phyloP scores from a whole-genome alignment of 2,888 invertebrate species.

The Habrosyne pyritoides region DNA sequence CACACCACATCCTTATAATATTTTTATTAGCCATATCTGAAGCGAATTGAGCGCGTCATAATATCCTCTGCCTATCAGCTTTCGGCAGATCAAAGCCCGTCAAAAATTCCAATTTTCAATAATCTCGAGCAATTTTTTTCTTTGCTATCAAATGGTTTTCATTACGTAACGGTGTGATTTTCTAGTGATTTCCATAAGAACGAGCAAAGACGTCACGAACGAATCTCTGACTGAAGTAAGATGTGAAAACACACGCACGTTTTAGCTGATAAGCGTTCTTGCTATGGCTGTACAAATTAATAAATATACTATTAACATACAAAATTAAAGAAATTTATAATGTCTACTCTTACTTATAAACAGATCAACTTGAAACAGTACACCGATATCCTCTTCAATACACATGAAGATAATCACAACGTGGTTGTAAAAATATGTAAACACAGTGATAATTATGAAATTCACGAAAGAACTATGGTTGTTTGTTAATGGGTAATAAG shows the following conservation, averaged over 20 bases:
- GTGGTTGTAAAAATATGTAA: too few species aligned
- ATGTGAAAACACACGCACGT: slow-evolving; percentile 32
- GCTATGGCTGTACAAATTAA: background rate
- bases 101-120: slow-evolving; percentile 49
- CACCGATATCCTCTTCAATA: too few species aligned
- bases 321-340: too few species aligned
- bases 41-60: slow-evolving; percentile 16
- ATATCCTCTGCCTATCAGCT: slow-evolving; percentile 23
- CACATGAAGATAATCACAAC: too few species aligned
- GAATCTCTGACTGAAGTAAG: slow-evolving; percentile 28
- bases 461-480: too few species aligned
- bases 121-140: slow-evolving; percentile 39
- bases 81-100: slow-evolving; percentile 37
- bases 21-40: slow-evolving; percentile 15
- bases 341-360: too few species aligned
- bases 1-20: background rate
- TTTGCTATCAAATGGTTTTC: slow-evolving; percentile 42
- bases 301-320: too few species aligned
- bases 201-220: slow-evolving; percentile 30
- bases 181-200: slow-evolving; percentile 49
- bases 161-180: slow-evolving; percentile 50
- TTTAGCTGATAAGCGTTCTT: background rate
- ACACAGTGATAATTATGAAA: too few species aligned
- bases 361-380: too few species aligned
- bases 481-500: too few species aligned